Base-by-base conservation (phyloP, 2,797 vertebrate genomes). In the Leuciscus waleckii region DNA sequence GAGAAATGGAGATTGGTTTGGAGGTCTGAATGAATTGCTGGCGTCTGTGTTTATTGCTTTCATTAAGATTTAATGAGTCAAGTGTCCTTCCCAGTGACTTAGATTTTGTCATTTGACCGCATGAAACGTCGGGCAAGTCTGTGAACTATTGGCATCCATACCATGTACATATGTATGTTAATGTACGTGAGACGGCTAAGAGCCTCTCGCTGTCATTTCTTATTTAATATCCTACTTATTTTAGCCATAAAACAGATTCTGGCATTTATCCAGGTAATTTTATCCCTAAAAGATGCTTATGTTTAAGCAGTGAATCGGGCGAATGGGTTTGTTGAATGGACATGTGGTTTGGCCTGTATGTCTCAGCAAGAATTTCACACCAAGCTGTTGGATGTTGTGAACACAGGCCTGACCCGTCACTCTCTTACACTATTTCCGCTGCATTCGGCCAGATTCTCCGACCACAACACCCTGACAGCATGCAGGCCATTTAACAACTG, bases 31-130 rank as follows among this genome's bases (percentile, higher is more conserved):
- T 95, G 95, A 96, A 95, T 95, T 90, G 92, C 95, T 94, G 94
- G 94, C 93, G 91, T 93, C 90, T 93, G 93, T 94, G 93, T 96
- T 95, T 96, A 95, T 96, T 95, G 95, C 94, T 95, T 95, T 95
- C 95, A 95, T 96, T 95, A 95, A 96, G 95, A 95, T 95, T 95
- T 95, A 96, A 96, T 96, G 94, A 96, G 94, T 95, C 94, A 93
- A 91, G 91, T 95, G 94, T 95, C 94, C 95, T 95, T 95, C 94
- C 88, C 90, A 79, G 85, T 87, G 92, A 95, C 94, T 94, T 94
- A 93, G 91, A 94, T 91, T 92, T 92, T 91, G 88, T 70, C 89
- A 77, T 94, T 91, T 88, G 81, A 86, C 82, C 51, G 84, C 85
- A 93, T 92, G 92, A 94, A 93, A 91, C 84, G 79, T 79, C 74